These are phyloP conservation scores for Florisuga fusca DNA, from an alignment of 2,797 vertebrate genomes.

Conservation along the genomic window DNA sequence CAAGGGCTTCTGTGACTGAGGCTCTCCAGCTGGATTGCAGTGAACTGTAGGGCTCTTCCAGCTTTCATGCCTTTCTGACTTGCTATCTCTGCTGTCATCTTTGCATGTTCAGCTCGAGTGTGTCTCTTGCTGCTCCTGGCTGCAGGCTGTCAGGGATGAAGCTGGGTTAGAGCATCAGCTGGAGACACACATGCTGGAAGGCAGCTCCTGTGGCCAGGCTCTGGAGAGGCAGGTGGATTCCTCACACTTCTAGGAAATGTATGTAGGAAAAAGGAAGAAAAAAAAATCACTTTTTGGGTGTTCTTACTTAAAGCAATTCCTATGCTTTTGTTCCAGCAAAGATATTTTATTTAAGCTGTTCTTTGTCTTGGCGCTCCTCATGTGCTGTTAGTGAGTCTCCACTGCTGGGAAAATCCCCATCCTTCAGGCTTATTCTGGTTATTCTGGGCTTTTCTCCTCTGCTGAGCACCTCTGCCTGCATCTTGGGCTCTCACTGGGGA, in stretches of 20 bases:
- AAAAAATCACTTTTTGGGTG: background rate
- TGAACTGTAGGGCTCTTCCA: background rate
- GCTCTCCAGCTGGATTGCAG: background rate
- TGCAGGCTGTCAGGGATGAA: background rate
- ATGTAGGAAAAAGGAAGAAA: background rate
- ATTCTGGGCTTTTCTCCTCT: background rate
- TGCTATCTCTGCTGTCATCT: background rate
- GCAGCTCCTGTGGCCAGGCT: background rate
- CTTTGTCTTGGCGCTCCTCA: background rate
- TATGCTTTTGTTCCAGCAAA: background rate
- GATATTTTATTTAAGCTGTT: background rate
- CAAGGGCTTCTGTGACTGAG: background rate
- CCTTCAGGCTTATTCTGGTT: background rate
- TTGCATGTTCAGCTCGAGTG: background rate
- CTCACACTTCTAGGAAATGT: rapidly evolving
- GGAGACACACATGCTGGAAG: background rate
- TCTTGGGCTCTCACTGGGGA: background rate
- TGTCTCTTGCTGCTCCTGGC: background rate
- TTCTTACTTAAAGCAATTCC: background rate
- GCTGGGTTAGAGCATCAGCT: background rate
- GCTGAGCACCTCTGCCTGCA: background rate
- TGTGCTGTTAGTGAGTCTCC: background rate
- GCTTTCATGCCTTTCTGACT: background rate
- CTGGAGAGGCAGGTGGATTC: background rate
- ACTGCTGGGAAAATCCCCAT: background rate